Evolutionary conservation across 2,797 vertebrate species (phyloP).

Genomic region (Rhinatrema bivittatum): DNA sequence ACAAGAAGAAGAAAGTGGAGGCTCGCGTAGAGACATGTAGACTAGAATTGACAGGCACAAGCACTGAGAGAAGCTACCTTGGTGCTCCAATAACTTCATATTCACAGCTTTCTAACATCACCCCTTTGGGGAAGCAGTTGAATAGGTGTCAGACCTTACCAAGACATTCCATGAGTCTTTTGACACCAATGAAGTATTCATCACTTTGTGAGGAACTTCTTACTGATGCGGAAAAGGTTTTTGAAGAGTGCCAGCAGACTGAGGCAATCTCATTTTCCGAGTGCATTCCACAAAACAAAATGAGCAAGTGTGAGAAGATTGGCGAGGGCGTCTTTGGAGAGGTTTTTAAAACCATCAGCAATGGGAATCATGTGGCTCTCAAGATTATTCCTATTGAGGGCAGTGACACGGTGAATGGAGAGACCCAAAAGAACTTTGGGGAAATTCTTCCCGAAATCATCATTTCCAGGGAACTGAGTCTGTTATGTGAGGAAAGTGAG

Average conservation of each 20-base stretch:
- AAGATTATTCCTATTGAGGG: slow-evolving; percentile 93
- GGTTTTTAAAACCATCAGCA: slow-evolving; percentile 72
- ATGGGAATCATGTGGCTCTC: slow-evolving; percentile 64
- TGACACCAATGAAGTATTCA: slow-evolving; percentile 30
- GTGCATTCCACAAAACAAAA: slow-evolving; percentile 58
- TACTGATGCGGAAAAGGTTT: slow-evolving; percentile 80
- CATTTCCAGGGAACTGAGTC: slow-evolving; percentile 88
- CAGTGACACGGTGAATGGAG: slow-evolving; percentile 72
- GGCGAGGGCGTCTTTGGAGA: slow-evolving; percentile 95
- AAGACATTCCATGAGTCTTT: slow-evolving; percentile 39
- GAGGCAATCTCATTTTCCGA: slow-evolving; percentile 71
- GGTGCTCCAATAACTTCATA: too few relatives aligned
- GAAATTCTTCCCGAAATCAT: slow-evolving; percentile 95
- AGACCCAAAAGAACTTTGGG: slow-evolving; percentile 85
- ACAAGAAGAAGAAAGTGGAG: slow-evolving; percentile 70
- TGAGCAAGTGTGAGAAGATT: slow-evolving; percentile 75
- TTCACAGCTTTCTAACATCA: too few relatives aligned
- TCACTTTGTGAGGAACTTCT: slow-evolving; percentile 18
- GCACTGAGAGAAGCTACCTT: too few relatives aligned
- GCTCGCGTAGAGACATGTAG: slow-evolving; percentile 2
- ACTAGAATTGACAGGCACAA: too few relatives aligned
- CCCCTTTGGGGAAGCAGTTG: too few relatives aligned
- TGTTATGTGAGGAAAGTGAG: slow-evolving; percentile 62
- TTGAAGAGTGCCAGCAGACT: slow-evolving; percentile 77
- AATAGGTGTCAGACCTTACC: too few relatives aligned